phyloP scores from a whole-genome alignment of 2,888 invertebrate species.

The Bombylius major region DNA sequence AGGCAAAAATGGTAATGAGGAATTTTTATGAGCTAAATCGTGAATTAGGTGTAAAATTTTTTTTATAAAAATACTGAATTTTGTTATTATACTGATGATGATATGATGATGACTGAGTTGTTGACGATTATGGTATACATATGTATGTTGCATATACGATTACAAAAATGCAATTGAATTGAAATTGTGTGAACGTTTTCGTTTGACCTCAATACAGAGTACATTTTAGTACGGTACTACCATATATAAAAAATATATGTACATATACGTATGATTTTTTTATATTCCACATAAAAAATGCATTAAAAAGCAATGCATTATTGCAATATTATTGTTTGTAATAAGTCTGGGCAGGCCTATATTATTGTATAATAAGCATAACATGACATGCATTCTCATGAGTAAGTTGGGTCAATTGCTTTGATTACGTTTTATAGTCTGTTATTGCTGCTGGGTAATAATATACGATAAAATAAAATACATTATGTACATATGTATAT shows the following conservation, averaged over 20 bases:
- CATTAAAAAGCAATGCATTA: background rate
- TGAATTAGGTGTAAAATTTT: background rate
- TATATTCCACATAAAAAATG: too few relatives aligned
- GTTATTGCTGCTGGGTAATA: too few relatives aligned
- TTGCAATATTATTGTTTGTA: background rate
- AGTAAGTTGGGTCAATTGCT: background rate
- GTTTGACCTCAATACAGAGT: background rate
- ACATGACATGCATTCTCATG: background rate
- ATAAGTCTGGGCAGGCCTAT: background rate
- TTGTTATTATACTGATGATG: too few relatives aligned
- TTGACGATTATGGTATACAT: too few relatives aligned
- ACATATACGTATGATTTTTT: too few relatives aligned
- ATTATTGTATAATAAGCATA: background rate
- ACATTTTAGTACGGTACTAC: too few relatives aligned
- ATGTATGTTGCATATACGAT: background rate
- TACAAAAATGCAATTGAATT: background rate
- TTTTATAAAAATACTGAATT: too few relatives aligned
- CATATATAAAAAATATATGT: too few relatives aligned
- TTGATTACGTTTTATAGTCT: background rate
- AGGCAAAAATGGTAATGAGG: slow-evolving; percentile 5
- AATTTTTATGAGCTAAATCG: background rate
- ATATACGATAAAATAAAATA: background rate
- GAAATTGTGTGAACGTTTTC: background rate
- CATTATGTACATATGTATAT: background rate
- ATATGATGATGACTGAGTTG: too few relatives aligned